Evolutionary conservation across 2,113 vertebrate genomes (phyloP), one percentile per base, ranked within the genome.

Genomic region (Perca flavescens): DNA sequence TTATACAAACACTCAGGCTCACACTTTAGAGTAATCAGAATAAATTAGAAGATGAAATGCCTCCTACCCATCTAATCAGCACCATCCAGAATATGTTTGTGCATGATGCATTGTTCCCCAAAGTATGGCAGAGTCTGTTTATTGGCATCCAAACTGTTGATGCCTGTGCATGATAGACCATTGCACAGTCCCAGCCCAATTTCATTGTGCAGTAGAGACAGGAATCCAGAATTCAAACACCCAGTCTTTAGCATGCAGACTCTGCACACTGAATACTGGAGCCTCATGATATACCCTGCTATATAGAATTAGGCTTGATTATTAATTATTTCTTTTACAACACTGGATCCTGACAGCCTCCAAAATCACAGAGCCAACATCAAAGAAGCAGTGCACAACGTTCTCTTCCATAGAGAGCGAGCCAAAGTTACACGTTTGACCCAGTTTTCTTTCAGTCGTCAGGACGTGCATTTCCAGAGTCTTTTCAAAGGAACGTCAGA

Each of bases 361-460:
- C 5, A 80, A 88, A 86, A 74, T 87, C 64, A 63, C 73, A 0
- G 49, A 73, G 71, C 11, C 11, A 10, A 92, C 84, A 91, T 91
- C 83, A 93, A 92, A 94, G 80, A 67, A 52, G 60, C 40, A 5
- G 13, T 77, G 83, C 76, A 34, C 57, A 60, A 31, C 66, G 8
- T 71, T 25, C 43, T 73, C 79, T 77, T 74, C 80, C 63, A 75
- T 75, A 46, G 76, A 54, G 83, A 85, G 47, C 71, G 79, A 85
- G 50, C 71, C 64, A 12, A 83, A 83, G 79, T 78, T 75, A 60
- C 57, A 58, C 61, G 52, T 91, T 90, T 92, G 89, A 92, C 89
- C 87, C 72, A 92, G 19, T 87, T 90, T 89, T 81, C 43, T 77
- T 72, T 77, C 14, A 47, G 68, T 65, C 19, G 1, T 53, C 72